Evolutionary conservation across 2,888 invertebrate genomes (phyloP).

Genomic region (Cremastinae sp.): DNA sequence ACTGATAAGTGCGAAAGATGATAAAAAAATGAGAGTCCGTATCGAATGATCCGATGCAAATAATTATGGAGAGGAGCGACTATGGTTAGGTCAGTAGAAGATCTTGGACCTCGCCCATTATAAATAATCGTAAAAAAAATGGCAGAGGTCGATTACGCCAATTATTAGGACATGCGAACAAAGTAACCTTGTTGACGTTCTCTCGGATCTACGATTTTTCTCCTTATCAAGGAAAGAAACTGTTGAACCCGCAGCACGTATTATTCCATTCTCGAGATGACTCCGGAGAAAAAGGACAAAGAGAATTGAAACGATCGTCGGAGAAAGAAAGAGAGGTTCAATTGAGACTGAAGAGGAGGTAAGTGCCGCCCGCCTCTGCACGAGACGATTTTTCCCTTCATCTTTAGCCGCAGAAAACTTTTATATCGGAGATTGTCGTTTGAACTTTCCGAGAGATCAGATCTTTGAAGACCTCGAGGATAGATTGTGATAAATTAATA

Average conservation of each 20-base stretch:
- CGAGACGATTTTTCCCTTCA: slow-evolving; percentile 48
- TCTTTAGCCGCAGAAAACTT: slow-evolving; percentile 10
- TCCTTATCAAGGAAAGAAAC: slow-evolving; percentile 67
- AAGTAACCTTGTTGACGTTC: slow-evolving; percentile 68
- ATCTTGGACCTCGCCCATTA: neutral
- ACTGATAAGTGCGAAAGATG: neutral
- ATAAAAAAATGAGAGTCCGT: neutral
- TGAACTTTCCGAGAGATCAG: neutral
- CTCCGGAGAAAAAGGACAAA: neutral
- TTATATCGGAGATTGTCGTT: slow-evolving; percentile 4
- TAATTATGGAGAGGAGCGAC: slow-evolving; percentile 1
- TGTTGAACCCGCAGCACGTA: slow-evolving; percentile 66
- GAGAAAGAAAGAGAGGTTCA: slow-evolving; percentile 4
- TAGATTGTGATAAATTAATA: neutral
- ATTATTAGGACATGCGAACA: slow-evolving; percentile 50
- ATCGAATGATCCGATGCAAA: neutral
- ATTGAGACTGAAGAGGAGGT: slow-evolving; percentile 52
- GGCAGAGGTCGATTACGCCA: slow-evolving; percentile 9
- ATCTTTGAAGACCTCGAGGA: neutral
- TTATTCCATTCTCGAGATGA: slow-evolving; percentile 70
- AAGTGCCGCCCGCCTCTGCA: no score
- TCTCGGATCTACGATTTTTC: slow-evolving; percentile 58
- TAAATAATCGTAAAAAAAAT: slow-evolving; percentile 35
- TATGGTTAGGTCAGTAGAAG: slow-evolving; percentile 37
- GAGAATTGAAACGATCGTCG: neutral